Evolutionary conservation across 2,888 invertebrate species (phyloP).

Genomic region (Synergus itoensis): DNA sequence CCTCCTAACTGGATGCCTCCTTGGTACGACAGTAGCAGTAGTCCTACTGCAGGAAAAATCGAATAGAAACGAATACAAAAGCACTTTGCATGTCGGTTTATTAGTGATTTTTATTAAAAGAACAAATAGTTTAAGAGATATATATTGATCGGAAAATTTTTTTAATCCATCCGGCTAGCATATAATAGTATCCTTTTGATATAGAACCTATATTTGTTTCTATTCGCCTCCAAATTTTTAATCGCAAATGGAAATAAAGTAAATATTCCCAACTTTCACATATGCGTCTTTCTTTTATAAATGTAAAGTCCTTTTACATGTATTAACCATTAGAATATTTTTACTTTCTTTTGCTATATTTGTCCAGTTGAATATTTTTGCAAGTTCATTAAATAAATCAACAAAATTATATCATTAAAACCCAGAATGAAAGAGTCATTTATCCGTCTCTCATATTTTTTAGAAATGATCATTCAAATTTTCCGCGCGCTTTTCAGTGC

Average conservation of each 20-base stretch:
- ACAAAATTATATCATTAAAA: neutral
- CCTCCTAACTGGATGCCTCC: slow-evolving; percentile 79
- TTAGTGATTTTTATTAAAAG: neutral
- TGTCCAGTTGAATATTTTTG: neutral
- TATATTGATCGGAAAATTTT: neutral
- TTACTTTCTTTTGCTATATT: neutral
- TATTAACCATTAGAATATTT: neutral
- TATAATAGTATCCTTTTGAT: neutral
- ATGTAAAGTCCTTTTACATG: neutral
- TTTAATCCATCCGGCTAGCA: neutral
- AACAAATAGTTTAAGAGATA: neutral
- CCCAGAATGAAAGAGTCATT: too few species aligned
- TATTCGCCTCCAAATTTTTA: neutral
- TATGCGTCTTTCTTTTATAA: neutral
- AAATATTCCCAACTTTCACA: neutral
- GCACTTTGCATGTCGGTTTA: neutral
- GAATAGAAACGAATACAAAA: slow-evolving; percentile 10
- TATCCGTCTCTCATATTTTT: too few species aligned
- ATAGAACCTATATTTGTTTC: neutral
- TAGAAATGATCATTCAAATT: neutral
- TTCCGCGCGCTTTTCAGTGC: neutral
- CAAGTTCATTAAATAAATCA: neutral
- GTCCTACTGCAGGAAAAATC: slow-evolving; percentile 51
- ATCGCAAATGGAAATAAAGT: neutral
- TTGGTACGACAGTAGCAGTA: slow-evolving; percentile 76